phyloP scores from a whole-genome alignment of 2,797 vertebrate genomes.

The Alectoris magna region DNA sequence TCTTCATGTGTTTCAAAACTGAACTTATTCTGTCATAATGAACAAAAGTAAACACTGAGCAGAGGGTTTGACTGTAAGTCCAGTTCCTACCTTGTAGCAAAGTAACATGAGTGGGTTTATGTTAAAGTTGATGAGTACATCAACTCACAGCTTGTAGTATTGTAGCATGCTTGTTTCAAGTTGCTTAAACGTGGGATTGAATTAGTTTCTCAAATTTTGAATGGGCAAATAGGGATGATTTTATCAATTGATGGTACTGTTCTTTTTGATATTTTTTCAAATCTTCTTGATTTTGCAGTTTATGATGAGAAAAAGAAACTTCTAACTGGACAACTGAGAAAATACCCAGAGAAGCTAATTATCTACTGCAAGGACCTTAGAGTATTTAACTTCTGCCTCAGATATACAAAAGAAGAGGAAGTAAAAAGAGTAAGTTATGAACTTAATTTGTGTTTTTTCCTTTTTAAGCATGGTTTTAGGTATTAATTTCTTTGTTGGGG shows the following conservation, averaged over 20 bases:
- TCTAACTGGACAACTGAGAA: conserved; percentile 82
- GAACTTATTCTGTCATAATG: background rate
- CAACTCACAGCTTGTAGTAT: background rate
- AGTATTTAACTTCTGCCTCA: conserved; percentile 88
- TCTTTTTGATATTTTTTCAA: background rate
- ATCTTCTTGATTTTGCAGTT: conserved; percentile 74
- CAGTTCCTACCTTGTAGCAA: background rate
- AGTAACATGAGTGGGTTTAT: background rate
- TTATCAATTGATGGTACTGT: background rate
- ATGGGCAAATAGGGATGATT: background rate
- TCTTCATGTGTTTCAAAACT: background rate
- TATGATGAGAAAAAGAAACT: conserved; percentile 90
- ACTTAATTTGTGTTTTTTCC: background rate
- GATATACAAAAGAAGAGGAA: conserved; percentile 89
- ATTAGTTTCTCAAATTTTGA: background rate
- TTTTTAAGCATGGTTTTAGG: background rate
- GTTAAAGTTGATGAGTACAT: background rate
- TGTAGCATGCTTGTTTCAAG: background rate
- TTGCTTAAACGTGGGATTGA: background rate
- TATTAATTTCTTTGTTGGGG: background rate
- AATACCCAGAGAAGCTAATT: conserved; percentile 87
- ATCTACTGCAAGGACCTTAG: conserved; percentile 91
- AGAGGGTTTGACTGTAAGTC: background rate
- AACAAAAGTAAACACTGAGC: background rate
- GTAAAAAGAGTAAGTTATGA: conserved; percentile 84